These are phyloP conservation scores for Pollachius pollachius DNA, from an alignment of 2,113 vertebrate species.

Conservation along the genomic window DNA sequence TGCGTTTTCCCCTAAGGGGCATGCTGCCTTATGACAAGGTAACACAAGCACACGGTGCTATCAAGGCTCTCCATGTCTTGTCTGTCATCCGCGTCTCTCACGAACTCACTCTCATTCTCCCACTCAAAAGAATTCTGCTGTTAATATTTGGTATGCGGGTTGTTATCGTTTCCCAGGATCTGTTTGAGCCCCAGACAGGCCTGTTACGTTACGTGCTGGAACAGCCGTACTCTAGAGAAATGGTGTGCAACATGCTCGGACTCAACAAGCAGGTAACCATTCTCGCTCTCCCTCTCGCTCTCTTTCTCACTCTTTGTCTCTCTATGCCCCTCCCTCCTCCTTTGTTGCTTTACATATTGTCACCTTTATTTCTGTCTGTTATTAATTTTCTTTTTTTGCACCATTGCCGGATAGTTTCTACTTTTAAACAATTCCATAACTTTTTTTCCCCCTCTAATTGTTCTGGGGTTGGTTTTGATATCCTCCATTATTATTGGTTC, in stretches of 20 bases:
- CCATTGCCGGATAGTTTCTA: too few relatives aligned
- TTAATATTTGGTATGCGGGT: background rate
- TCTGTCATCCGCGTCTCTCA: background rate
- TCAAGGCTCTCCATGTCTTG: too few relatives aligned
- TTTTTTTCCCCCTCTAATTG: slow-evolving; percentile 75
- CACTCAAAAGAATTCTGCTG: too few relatives aligned
- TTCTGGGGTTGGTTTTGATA: too few relatives aligned
- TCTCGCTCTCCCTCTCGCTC: background rate
- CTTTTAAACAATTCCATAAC: too few relatives aligned
- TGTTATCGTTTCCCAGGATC: slow-evolving; percentile 76
- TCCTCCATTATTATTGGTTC: too few relatives aligned
- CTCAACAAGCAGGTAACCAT: slow-evolving; percentile 97
- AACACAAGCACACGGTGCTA: slow-evolving; percentile 1
- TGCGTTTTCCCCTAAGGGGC: slow-evolving; percentile 93
- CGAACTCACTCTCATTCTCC: background rate
- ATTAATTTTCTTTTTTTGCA: too few relatives aligned
- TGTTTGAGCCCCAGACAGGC: slow-evolving; percentile 97
- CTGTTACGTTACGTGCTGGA: slow-evolving; percentile 96
- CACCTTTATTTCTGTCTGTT: too few relatives aligned
- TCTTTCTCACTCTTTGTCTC: background rate
- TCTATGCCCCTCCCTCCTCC: too few relatives aligned
- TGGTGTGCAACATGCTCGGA: slow-evolving; percentile 99
- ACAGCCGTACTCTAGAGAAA: slow-evolving; percentile 97
- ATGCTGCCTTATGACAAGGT: slow-evolving; percentile 98
- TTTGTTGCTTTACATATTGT: too few relatives aligned